Percentiles rank a stretch among this genome's conserved stretches.
phyloP scores from a whole-genome alignment of 2,797 vertebrate genomes.

The Phataginus tricuspis region DNA sequence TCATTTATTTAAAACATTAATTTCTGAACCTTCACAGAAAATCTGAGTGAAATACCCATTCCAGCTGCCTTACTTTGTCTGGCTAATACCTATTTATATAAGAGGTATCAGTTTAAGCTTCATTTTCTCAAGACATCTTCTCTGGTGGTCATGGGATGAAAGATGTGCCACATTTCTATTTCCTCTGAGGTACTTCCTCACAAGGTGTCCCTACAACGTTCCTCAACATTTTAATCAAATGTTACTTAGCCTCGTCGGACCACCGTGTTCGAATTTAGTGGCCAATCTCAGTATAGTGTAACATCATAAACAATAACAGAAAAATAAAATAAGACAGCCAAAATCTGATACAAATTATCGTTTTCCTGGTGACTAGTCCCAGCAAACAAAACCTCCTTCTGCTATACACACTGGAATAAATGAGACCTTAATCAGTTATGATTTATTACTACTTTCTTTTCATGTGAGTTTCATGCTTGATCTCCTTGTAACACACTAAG shows the following conservation, averaged over 20 bases:
- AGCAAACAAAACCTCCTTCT: neutral
- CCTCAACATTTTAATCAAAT: neutral
- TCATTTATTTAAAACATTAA: neutral
- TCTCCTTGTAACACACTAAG: neutral
- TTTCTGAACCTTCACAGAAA: neutral
- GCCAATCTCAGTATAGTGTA: neutral
- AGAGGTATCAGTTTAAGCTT: neutral
- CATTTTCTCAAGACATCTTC: neutral
- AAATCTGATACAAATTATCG: neutral
- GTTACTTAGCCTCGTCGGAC: neutral
- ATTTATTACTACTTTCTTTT: neutral
- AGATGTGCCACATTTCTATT: neutral
- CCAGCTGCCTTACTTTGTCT: neutral
- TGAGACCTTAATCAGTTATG: neutral
- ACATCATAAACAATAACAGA: neutral
- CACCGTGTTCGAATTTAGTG: neutral
- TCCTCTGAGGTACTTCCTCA: neutral
- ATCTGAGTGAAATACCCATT: neutral
- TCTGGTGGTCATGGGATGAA: neutral
- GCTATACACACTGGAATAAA: neutral
- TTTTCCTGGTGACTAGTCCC: neutral
- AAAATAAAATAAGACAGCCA: neutral
- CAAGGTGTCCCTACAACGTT: no score
- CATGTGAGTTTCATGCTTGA: neutral
- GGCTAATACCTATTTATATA: neutral